phyloP scores from a whole-genome alignment of 1,140 invertebrate genomes.

The Ruditapes philippinarum region DNA sequence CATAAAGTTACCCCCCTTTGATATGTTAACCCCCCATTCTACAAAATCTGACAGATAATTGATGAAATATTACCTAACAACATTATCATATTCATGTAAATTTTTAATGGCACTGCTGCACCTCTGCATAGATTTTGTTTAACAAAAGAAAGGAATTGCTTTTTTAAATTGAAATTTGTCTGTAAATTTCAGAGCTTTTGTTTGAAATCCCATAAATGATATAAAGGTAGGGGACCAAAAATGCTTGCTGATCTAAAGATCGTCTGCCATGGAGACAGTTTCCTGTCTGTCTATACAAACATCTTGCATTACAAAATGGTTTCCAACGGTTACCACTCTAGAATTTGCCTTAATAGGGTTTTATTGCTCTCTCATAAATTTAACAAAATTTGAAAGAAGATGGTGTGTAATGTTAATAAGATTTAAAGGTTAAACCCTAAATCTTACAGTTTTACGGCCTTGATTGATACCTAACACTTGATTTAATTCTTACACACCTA shows the following conservation, averaged over 20 bases:
- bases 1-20: too few relatives aligned
- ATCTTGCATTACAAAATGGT: slow-evolving; percentile 26
- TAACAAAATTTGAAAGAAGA: neutral
- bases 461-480: neutral
- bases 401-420: slow-evolving; percentile 29
- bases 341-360: slow-evolving; percentile 9
- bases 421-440: slow-evolving; percentile 4
- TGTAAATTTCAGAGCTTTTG: too few relatives aligned
- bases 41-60: too few relatives aligned
- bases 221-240: neutral
- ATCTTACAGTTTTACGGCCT: slow-evolving; percentile 5
- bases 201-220: neutral
- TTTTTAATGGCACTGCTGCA: too few relatives aligned
- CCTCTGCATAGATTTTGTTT: too few relatives aligned
- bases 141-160: too few relatives aligned
- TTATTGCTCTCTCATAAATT: slow-evolving; percentile 27
- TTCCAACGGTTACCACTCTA: neutral
- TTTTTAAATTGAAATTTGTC: too few relatives aligned
- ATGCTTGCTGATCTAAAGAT: neutral
- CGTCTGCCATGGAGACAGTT: neutral
- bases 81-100: too few relatives aligned
- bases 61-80: too few relatives aligned
- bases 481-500: too few relatives aligned
- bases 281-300: slow-evolving; percentile 33
- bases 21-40: too few relatives aligned